A percentile compares a stretch with the other conserved stretches of the same genome.
These are phyloP conservation scores for Agrotis clavis DNA, from an alignment of 2,888 invertebrate genomes.

Conservation along the genomic window DNA sequence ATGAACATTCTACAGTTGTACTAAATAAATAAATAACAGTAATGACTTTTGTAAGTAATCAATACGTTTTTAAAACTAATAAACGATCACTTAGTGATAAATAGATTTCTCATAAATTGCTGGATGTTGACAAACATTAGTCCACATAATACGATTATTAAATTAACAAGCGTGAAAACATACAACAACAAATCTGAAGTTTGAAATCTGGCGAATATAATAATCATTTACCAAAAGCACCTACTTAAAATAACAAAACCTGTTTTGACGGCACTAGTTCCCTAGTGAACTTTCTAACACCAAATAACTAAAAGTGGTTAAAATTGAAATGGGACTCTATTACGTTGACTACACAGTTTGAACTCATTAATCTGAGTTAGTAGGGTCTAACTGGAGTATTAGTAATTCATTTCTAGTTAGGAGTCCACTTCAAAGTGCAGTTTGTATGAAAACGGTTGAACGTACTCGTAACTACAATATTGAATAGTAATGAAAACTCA, in stretches of 20 bases:
- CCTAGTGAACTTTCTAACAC: neutral
- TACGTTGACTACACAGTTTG: constrained; percentile 7
- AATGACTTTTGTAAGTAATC: no score
- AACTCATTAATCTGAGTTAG: constrained; percentile 31
- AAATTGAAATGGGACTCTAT: constrained; percentile 20
- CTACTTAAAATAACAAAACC: neutral
- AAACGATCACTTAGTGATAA: no score
- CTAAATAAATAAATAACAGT: no score
- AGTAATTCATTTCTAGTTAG: constrained; percentile 49
- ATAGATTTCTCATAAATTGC: no score
- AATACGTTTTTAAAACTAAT: no score
- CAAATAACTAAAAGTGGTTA: constrained; percentile 33
- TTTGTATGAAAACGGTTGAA: no score
- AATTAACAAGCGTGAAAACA: no score
- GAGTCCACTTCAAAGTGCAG: neutral
- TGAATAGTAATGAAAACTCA: no score
- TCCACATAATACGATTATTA: neutral
- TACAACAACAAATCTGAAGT: neutral
- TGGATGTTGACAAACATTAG: no score
- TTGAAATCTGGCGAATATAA: no score
- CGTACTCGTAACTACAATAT: no score
- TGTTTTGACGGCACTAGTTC: neutral
- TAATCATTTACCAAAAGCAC: neutral
- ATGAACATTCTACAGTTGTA: no score
- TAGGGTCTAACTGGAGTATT: constrained; percentile 34